phyloP scores from a whole-genome alignment of 2,888 invertebrate species.

The Isoperla grammatica region DNA sequence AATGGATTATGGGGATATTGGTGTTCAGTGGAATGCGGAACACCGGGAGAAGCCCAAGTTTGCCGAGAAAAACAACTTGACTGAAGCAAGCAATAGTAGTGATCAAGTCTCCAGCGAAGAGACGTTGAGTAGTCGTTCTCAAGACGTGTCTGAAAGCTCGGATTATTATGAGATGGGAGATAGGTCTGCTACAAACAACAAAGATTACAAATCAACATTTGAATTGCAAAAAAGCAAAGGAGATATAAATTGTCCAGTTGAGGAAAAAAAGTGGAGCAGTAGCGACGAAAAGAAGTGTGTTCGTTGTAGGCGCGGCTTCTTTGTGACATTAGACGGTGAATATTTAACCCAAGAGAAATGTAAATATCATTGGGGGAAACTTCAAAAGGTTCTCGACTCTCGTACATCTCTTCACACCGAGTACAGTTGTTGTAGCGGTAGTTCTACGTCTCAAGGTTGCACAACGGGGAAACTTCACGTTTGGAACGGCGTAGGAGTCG shows the following conservation, averaged over 20 bases:
- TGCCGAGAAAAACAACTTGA: conserved; percentile 3
- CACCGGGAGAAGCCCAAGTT: conserved; percentile 16
- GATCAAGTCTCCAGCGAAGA: conserved; percentile 33
- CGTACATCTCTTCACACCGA: conserved; percentile 25
- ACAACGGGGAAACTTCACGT: conserved; percentile 62
- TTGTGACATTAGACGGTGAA: conserved; percentile 62
- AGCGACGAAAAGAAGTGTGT: conserved; percentile 50
- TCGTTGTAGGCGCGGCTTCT: conserved; percentile 67
- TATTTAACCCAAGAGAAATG: conserved; percentile 72
- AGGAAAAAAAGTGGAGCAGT: conserved; percentile 18
- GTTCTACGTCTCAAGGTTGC: conserved; percentile 57
- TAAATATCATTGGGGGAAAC: conserved; percentile 83
- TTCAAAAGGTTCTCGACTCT: conserved; percentile 42
- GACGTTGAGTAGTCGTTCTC: conserved; percentile 19
- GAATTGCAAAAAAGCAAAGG: conserved; percentile 16
- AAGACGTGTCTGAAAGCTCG: conserved; percentile 17
- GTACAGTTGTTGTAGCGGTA: conserved; percentile 60
- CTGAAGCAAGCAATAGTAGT: not conserved
- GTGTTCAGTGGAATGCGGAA: conserved; percentile 36
- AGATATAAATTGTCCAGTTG: not conserved
- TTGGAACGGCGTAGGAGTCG: conserved; percentile 65
- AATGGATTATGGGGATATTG: conserved; percentile 29
- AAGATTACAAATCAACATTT: conserved; percentile 41
- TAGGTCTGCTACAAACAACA: conserved; percentile 47
- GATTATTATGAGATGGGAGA: conserved; percentile 10